phyloP scores from a whole-genome alignment of 2,113 vertebrate species.

The Edolisoma coerulescens region DNA sequence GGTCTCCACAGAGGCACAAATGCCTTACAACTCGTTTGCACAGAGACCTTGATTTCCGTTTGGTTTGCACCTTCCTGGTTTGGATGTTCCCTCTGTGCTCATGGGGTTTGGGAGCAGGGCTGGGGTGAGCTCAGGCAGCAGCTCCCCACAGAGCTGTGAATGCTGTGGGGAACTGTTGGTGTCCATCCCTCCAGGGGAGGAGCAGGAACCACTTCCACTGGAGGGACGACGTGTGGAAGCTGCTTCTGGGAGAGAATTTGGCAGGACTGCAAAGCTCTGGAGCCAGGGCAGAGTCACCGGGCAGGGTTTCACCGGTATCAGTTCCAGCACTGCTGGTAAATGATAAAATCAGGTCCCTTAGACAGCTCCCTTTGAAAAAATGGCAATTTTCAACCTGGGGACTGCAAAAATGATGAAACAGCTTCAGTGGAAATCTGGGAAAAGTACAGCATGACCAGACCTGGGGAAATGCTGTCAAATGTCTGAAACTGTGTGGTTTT shows the following conservation, averaged over 20 bases:
- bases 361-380: not conserved
- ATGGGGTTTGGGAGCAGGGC: not conserved
- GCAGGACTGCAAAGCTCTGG: not conserved
- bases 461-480: not conserved
- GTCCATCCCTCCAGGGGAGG: not conserved
- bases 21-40: accelerated
- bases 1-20: not conserved
- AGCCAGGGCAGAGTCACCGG: not conserved
- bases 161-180: too few species aligned
- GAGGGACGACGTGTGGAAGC: not conserved
- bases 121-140: not conserved
- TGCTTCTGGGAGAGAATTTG: not conserved
- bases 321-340: not conserved
- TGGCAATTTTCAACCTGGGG: not conserved
- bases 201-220: not conserved
- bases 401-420: not conserved
- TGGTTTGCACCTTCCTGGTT: not conserved
- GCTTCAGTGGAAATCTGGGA: not conserved
- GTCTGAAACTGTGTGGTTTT: not conserved
- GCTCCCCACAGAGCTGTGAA: too few species aligned
- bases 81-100: not conserved
- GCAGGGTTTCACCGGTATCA: not conserved
- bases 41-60: not conserved
- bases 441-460: not conserved
- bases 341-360: not conserved